Conservation (phyloP, 2,113 vertebrate species). For the Hucho hucho region DNA sequence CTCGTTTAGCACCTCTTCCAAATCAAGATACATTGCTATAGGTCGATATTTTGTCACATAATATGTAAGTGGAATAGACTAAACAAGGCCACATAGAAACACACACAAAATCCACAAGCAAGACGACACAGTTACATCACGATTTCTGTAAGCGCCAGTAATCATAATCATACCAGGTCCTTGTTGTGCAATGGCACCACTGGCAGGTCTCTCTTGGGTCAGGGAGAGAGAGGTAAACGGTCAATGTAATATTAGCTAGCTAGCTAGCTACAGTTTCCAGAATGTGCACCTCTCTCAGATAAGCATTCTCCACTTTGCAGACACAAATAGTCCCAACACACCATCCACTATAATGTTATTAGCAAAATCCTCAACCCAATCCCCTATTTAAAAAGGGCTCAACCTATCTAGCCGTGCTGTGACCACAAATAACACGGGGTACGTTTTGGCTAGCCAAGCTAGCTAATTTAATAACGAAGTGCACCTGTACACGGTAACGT, state of each 20-base stretch:
- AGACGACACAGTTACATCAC: neutral
- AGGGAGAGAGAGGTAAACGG: neutral
- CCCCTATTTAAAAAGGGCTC: conserved; percentile 46
- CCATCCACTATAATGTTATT: conserved; percentile 60
- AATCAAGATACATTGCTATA: too few species aligned
- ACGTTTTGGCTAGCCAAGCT: neutral
- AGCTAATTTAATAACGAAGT: too few species aligned
- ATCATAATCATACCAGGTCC: neutral
- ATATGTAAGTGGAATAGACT: neutral
- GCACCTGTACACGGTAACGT: neutral
- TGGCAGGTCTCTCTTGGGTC: neutral
- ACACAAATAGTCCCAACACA: conserved; percentile 18
- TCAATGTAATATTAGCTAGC: neutral
- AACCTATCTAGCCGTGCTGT: conserved; percentile 14
- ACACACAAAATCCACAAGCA: neutral
- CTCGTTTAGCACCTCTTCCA: too few species aligned
- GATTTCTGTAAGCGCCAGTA: neutral
- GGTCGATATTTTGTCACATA: neutral
- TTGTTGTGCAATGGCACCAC: conserved; percentile 7
- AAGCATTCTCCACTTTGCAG: conserved; percentile 1
- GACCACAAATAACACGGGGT: conserved; percentile 3
- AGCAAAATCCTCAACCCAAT: conserved; percentile 63
- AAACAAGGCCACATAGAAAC: neutral
- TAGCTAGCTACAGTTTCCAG: neutral
- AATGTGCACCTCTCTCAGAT: conserved; percentile 25